Percentiles rank a stretch among this genome's conserved stretches.
These are phyloP conservation scores for Clytia hemisphaerica DNA, from an alignment of 30 jellyfish, hydroid and myxozoan genomes.

Conservation along the genomic window DNA sequence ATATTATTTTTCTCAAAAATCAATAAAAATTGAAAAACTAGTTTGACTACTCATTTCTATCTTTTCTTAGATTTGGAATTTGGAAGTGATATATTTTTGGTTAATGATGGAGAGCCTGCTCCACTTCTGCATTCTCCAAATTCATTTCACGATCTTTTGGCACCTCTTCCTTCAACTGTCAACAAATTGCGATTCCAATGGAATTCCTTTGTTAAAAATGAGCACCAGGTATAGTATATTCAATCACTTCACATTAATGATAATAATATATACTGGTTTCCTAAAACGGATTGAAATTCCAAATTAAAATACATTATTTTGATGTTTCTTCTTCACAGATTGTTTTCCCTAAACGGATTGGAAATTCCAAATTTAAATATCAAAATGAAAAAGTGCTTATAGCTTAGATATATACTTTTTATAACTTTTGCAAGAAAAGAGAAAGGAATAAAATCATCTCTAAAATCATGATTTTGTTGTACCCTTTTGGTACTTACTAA, in stretches of 20 bases:
- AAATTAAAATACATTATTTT: neutral
- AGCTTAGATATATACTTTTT: too few species aligned
- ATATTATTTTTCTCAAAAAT: neutral
- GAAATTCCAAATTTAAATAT: too few species aligned
- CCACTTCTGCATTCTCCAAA: slow-evolving; percentile 22
- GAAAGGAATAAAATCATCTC: too few species aligned
- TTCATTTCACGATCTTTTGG: slow-evolving; percentile 34
- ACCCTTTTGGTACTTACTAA: too few species aligned
- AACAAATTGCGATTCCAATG: slow-evolving; percentile 61
- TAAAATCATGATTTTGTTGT: too few species aligned
- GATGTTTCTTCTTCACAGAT: too few species aligned
- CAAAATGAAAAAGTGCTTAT: too few species aligned
- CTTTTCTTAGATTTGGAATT: slow-evolving; percentile 65
- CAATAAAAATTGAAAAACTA: neutral
- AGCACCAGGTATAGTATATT: neutral
- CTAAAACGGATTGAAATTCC: neutral
- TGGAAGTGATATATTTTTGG: slow-evolving; percentile 54
- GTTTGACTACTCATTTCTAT: neutral
- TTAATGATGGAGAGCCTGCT: slow-evolving; percentile 45
- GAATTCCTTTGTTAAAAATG: slow-evolving; percentile 65
- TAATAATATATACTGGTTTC: neutral
- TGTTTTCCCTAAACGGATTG: too few species aligned
- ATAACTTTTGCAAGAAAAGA: too few species aligned
- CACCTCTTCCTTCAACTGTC: slow-evolving; percentile 43
- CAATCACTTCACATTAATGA: neutral